Percentiles rank a stretch among this genome's conserved stretches.
phyloP scores from a whole-genome alignment of 2,888 invertebrate genomes.

The Lithophane leautieri region DNA sequence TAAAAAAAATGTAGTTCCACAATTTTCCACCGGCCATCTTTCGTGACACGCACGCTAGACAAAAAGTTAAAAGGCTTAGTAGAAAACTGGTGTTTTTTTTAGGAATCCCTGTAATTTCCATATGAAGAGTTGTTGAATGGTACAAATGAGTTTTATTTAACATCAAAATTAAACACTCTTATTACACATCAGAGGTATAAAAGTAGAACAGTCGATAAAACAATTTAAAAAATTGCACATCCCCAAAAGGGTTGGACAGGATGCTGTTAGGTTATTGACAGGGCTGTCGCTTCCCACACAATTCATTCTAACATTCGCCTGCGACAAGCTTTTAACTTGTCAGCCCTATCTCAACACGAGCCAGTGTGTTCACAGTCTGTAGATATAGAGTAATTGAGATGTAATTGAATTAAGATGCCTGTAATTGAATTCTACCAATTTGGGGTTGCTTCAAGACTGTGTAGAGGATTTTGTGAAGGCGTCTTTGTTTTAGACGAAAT shows the following conservation, averaged over 20 bases:
- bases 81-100: background rate
- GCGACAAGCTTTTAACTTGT: conserved; percentile 46
- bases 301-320: conserved; percentile 44
- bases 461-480: conserved; percentile 4
- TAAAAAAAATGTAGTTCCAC: too few relatives aligned
- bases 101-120: background rate
- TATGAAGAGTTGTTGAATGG: background rate
- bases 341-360: conserved; percentile 42
- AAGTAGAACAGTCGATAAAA: background rate
- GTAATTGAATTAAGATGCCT: conserved; percentile 22
- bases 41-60: too few relatives aligned
- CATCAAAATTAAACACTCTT: background rate
- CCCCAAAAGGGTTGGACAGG: conserved; percentile 16
- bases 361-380: conserved; percentile 16
- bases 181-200: background rate
- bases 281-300: conserved; percentile 40
- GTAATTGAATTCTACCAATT: conserved; percentile 41
- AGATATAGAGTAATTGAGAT: conserved; percentile 15
- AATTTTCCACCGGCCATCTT: too few relatives aligned
- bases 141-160: background rate
- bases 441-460: conserved; percentile 17
- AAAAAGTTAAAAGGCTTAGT: background rate
- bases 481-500: conserved; percentile 18
- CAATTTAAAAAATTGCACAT: background rate
- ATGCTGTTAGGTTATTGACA: conserved; percentile 37